Evolutionary conservation across 2,797 vertebrate genomes (phyloP).

Genomic region (Anguilla marmorata): DNA sequence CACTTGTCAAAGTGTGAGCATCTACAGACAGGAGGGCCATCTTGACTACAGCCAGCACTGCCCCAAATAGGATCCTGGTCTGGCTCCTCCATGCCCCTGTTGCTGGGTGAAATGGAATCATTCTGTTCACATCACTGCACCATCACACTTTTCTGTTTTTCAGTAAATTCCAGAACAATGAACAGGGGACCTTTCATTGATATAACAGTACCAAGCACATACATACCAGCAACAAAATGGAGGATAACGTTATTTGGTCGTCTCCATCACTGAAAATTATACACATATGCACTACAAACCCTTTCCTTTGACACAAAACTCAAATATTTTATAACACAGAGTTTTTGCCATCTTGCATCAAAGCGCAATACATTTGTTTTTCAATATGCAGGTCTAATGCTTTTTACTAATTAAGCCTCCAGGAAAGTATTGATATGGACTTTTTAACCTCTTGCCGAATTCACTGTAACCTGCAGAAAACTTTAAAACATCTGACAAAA

Average conservation of each 20-base stretch:
- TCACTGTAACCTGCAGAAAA: background rate
- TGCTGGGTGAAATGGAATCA: conserved; percentile 52
- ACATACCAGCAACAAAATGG: background rate
- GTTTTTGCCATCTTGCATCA: background rate
- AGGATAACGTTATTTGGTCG: background rate
- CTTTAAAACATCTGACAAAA: background rate
- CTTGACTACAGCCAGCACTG: background rate
- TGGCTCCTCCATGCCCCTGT: conserved; percentile 61
- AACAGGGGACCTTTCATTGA: background rate
- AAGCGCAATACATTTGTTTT: background rate
- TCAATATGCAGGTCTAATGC: background rate
- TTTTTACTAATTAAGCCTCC: background rate
- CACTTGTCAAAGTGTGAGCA: background rate
- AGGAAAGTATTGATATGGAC: background rate
- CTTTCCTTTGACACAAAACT: background rate
- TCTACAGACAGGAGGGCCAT: rapidly evolving
- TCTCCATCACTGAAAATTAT: background rate
- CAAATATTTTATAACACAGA: background rate
- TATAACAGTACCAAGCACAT: background rate
- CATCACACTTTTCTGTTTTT: background rate
- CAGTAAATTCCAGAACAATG: background rate
- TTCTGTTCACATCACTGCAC: background rate
- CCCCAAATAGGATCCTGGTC: conserved; percentile 61
- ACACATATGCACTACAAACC: background rate
- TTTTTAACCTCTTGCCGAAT: background rate